Conservation (phyloP, 2,888 invertebrate genomes). For the Hemicrepidius hirtus region DNA sequence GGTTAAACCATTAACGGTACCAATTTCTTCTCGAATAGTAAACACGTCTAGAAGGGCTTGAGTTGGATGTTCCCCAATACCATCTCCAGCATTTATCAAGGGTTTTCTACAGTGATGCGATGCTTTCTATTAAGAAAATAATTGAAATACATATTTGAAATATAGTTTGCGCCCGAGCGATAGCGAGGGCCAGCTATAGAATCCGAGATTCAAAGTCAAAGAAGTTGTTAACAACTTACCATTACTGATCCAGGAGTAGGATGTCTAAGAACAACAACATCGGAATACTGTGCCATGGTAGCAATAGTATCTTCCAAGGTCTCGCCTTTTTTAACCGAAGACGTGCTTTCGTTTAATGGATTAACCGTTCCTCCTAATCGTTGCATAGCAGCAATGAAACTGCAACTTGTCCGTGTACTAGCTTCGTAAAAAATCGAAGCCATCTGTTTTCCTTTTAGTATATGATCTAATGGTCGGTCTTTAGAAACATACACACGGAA, state of each 20-base stretch:
- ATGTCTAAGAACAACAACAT: slow-evolving; percentile 95
- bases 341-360: slow-evolving; percentile 90
- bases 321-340: slow-evolving; percentile 98
- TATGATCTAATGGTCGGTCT: slow-evolving; percentile 88
- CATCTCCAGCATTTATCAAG: slow-evolving; percentile 98
- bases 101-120: slow-evolving; percentile 90
- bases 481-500: slow-evolving; percentile 89
- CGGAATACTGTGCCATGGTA: slow-evolving; percentile 94
- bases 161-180: too few relatives aligned
- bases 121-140: slow-evolving; percentile 86
- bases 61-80: slow-evolving; percentile 97
- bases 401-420: slow-evolving; percentile 96
- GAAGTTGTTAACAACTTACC: slow-evolving; percentile 77
- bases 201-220: too few relatives aligned
- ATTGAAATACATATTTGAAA: too few relatives aligned
- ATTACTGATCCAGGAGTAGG: slow-evolving; percentile 93
- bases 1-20: slow-evolving; percentile 97
- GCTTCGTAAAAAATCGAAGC: slow-evolving; percentile 98
- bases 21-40: slow-evolving; percentile 98
- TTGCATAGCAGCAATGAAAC: slow-evolving; percentile 98
- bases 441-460: slow-evolving; percentile 94
- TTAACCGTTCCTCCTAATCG: slow-evolving; percentile 95
- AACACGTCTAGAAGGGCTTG: slow-evolving; percentile 98
- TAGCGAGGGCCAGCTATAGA: too few relatives aligned
- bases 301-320: slow-evolving; percentile 91